Conservation (phyloP, 1,140 invertebrate species). For the Trachelipus rathkii region DNA sequence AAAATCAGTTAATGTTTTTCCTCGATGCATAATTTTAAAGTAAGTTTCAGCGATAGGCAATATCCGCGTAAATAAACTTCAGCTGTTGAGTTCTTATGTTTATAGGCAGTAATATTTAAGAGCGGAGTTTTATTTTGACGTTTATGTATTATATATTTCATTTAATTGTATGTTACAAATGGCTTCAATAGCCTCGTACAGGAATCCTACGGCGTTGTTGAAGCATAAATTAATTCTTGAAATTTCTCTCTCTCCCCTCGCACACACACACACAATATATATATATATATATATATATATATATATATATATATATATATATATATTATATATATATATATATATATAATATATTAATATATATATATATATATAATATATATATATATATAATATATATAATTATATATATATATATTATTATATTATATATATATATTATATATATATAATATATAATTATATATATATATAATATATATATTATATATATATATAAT, state of each 20-base stretch:
- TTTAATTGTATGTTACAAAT: neutral
- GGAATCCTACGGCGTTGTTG: neutral
- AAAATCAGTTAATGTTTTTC: too few relatives aligned
- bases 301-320: neutral
- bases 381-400: too few relatives aligned
- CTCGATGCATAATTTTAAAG: slow-evolving; percentile 8
- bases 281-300: neutral
- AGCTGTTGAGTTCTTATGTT: neutral
- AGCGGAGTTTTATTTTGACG: neutral
- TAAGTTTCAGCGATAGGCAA: neutral
- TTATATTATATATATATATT: too few relatives aligned
- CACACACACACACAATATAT: neutral
- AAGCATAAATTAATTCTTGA: neutral
- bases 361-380: too few relatives aligned
- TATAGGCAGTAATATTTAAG: neutral
- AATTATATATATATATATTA: too few relatives aligned
- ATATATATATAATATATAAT: neutral
- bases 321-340: neutral
- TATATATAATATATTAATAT: neutral
- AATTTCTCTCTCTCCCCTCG: neutral
- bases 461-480: too few relatives aligned
- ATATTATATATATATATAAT: too few relatives aligned
- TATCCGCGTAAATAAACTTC: neutral
- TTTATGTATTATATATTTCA: neutral
- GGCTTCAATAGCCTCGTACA: neutral